Evolutionary conservation across 2,113 vertebrate genomes (phyloP).

Genomic region (Sisor rabdophorus): DNA sequence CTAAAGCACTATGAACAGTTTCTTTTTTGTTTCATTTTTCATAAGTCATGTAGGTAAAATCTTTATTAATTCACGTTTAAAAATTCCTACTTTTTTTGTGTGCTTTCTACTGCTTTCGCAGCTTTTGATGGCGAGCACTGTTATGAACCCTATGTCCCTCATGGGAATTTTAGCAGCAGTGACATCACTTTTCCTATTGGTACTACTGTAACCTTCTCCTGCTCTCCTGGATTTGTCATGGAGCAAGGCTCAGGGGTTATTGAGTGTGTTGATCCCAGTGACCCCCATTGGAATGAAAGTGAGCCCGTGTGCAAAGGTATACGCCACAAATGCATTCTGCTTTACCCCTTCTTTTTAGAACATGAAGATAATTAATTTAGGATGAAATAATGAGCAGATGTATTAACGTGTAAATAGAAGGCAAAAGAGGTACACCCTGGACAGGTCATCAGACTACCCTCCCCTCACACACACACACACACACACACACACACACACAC

Average conservation of each 20-base stretch:
- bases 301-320: conserved; percentile 87
- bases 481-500: too few species aligned
- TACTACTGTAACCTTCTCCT: conserved; percentile 79
- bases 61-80: background rate
- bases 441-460: too few species aligned
- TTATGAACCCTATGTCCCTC: conserved; percentile 86
- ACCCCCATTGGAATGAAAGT: conserved; percentile 89
- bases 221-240: conserved; percentile 85
- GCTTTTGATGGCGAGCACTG: conserved; percentile 87
- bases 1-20: background rate
- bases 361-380: too few species aligned
- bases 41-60: background rate
- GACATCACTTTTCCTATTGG: conserved; percentile 81
- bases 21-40: background rate
- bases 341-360: too few species aligned
- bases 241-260: conserved; percentile 82
- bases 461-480: too few species aligned
- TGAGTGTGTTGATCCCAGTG: conserved; percentile 81
- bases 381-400: too few species aligned
- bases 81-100: background rate
- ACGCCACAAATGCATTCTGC: background rate
- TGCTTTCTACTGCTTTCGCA: conserved; percentile 43
- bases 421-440: too few species aligned
- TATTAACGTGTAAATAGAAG: too few species aligned
- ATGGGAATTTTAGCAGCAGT: conserved; percentile 86